These are phyloP conservation scores for Axea sp. DNA, from an alignment of 2,888 invertebrate species.

Conservation along the genomic window DNA sequence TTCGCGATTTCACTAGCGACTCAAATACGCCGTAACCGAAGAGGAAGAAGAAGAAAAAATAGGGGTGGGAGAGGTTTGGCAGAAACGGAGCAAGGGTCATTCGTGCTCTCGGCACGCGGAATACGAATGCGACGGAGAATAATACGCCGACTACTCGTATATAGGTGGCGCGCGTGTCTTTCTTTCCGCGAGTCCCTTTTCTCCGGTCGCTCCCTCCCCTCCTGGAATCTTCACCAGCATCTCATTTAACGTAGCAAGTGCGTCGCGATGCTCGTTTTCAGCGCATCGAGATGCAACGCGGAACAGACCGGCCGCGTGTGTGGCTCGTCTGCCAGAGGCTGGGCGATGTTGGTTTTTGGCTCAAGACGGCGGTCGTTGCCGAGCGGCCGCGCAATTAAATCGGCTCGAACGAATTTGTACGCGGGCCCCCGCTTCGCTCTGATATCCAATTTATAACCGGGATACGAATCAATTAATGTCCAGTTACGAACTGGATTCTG, in stretches of 20 bases:
- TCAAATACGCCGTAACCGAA: neutral
- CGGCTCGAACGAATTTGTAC: constrained; percentile 12
- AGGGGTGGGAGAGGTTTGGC: constrained; percentile 1
- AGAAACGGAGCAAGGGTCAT: constrained; percentile 37
- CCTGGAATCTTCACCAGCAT: too few relatives aligned
- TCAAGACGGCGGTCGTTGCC: constrained; percentile 19
- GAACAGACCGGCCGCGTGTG: constrained; percentile 49
- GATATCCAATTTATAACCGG: constrained; percentile 9
- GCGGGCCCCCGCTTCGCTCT: neutral
- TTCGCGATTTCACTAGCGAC: constrained; percentile 55
- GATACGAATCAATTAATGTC: constrained; percentile 11
- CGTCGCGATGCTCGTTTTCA: constrained; percentile 60
- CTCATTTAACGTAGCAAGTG: constrained; percentile 48
- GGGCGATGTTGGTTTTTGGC: constrained; percentile 45
- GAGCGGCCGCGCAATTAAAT: constrained; percentile 35
- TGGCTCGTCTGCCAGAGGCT: constrained; percentile 36
- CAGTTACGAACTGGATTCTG: neutral
- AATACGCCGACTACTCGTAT: constrained; percentile 12
- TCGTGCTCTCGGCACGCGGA: constrained; percentile 33
- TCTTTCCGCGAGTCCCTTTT: constrained; percentile 51
- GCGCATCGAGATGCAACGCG: constrained; percentile 53
- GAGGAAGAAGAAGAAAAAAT: neutral
- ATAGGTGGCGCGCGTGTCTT: constrained; percentile 60
- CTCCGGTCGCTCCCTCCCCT: constrained; percentile 11
- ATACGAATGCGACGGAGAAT: constrained; percentile 38